Base-by-base conservation (phyloP, 2,888 invertebrate genomes). In the Conchocele bisecta region DNA sequence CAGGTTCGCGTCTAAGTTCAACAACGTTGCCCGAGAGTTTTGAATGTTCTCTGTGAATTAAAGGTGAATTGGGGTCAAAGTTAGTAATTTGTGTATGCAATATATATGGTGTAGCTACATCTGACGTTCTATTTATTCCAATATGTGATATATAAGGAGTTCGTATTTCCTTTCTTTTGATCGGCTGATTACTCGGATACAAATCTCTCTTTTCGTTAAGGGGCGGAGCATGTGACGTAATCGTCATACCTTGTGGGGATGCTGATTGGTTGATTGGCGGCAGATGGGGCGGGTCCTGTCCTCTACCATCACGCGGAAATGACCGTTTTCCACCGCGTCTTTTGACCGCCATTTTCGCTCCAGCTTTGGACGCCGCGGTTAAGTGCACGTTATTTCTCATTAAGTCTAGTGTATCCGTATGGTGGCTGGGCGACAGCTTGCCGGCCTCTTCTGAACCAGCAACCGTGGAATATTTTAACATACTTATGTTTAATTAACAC, bases 391-490 rank as follows among this genome's bases (percentile, higher is more conserved):
- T 57, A 31, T 74, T 71, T 51, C 72, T 68, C 44, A 71, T 71
- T 2, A 29, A 41, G 29, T 74, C 73, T 17, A 72, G 41, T 7
- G 67, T 41, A 20, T 78, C 74, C n/a, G 59, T 54, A 41, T 73
- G 63, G 26, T 81, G 82, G 3, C 74, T 60, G 9, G 83, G 83
- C 3, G 83, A 83, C 9, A 76, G 73, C 9, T 74, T 61, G 11
- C 83, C 81, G 42, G 81, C 83, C 15, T 83, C 83, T 31, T 73
- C 76, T 13, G 66, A 64, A 1, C 72, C 50, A 1, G 68, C 75
- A n/a, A n/a, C n/a, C 11, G 77, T 70, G 1, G 82, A 71, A 42
- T 81, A 83, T 69, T 83, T 83, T 24, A 83, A 48, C 83, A 83
- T 83, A 20, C 17, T 61, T 24, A n/a, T n/a, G n/a, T n/a, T n/a